Evolutionary conservation across 2,797 vertebrate species (phyloP), one percentile per base, ranked within the genome.

Genomic region (Sebastes iracundus): DNA sequence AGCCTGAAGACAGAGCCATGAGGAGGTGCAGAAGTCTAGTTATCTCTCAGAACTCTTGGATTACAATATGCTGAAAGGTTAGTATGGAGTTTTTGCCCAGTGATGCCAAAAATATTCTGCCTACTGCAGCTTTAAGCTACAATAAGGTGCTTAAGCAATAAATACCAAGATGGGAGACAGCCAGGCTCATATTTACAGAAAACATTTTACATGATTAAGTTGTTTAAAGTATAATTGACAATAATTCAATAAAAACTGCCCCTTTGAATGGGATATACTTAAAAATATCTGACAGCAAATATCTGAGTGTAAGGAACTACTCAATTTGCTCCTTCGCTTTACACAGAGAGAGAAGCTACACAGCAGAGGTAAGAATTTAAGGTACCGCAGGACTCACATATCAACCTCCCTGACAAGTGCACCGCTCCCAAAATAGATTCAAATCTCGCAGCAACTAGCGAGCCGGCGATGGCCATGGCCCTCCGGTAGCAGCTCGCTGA

Each of bases 341-440:
- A 49, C 33, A 75, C 18, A 71, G 77, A 74, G 61, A 25, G 27
- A 23, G 35, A 23, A 72, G 49, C 58, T 59, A 22, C 67, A 53
- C 20, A 49, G 70, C 27, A 28, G 55, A 70, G 33, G 14, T 23
- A 49, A 65, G 49, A 84, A 75, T 77, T 62, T 62, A 78, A 79
- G 78, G 68, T 81, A 28, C 55, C 25, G 62, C n/a, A 58, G 72
- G 74, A 88, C 87, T 89, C 81, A 13, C 82, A 82, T 63, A 76
- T 88, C 83, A 85, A 83, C 86, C 78, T 79, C 33, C 11, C 80
- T 81, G 84, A 88, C 83, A 85, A 86, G 87, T 49, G 66, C 63
- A 69, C 72, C 7, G 64, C 69, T 85, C 79, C 77, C 22, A 84
- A 88, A 92, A 88, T 88, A 92, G 86, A 86, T 55, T 46, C 62